Conservation (phyloP, 2,797 vertebrate genomes). For the Syncerus caffer region DNA sequence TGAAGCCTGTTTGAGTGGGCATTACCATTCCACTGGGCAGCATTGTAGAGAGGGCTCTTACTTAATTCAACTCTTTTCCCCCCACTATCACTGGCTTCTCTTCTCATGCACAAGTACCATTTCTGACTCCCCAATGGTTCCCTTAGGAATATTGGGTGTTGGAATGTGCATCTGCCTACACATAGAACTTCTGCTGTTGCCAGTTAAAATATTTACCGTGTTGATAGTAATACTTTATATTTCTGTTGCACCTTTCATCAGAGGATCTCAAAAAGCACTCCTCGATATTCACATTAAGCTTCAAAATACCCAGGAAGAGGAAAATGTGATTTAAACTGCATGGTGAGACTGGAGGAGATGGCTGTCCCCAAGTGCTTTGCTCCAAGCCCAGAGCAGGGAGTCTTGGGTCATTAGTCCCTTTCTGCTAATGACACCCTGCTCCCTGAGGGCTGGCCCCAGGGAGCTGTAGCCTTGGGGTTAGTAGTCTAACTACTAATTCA, state of each 20-base stretch:
- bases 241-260: neutral
- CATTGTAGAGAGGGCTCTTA: neutral
- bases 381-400: neutral
- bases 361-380: neutral
- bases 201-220: neutral
- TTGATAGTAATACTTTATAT: slow-evolving; percentile 10
- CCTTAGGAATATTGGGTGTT: neutral
- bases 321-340: neutral
- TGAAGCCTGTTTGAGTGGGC: neutral
- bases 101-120: neutral
- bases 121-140: neutral
- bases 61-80: neutral
- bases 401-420: neutral
- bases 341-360: neutral
- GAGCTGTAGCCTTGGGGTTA: neutral
- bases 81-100: neutral
- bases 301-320: neutral
- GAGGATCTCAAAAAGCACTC: neutral
- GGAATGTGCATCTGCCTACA: neutral
- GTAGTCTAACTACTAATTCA: neutral
- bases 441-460: neutral
- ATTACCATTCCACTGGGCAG: neutral
- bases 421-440: neutral
- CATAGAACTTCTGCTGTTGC: neutral
- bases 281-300: neutral